Conservation (phyloP, 2,888 invertebrate genomes). For the Metalampra italica region DNA sequence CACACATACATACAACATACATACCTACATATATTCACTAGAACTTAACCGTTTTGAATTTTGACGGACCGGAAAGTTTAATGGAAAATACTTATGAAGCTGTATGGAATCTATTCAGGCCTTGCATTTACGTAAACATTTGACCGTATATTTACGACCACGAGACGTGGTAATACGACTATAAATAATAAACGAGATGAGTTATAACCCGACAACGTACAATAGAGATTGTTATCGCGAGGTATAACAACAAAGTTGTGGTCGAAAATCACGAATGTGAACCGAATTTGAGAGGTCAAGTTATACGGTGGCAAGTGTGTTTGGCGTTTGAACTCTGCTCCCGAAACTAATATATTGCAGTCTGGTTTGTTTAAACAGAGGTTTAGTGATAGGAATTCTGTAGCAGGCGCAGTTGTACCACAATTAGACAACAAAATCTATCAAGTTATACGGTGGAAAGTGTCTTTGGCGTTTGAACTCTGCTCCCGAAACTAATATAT, state of each 20-base stretch:
- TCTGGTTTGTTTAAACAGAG: neutral
- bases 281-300: constrained; percentile 2
- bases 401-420: too few relatives aligned
- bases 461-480: constrained; percentile 2
- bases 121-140: constrained; percentile 15
- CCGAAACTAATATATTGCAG: neutral
- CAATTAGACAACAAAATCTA: too few relatives aligned
- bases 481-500: neutral
- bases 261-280: neutral
- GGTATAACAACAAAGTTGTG: neutral
- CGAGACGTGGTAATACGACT: constrained; percentile 11
- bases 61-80: too few relatives aligned
- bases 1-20: too few relatives aligned
- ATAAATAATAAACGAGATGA: constrained; percentile 13
- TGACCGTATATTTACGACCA: constrained; percentile 11
- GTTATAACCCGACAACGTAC: constrained; percentile 10
- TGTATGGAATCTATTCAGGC: constrained; percentile 9
- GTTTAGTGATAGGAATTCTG: neutral
- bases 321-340: constrained; percentile 4
- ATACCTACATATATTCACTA: too few relatives aligned
- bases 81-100: neutral
- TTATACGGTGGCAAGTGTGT: constrained; percentile 6
- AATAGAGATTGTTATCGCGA: constrained; percentile 12
- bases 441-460: constrained; percentile 6
- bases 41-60: too few relatives aligned